Base-by-base conservation (phyloP, 2,888 invertebrate species). In the Lasioglossum figueresi region DNA sequence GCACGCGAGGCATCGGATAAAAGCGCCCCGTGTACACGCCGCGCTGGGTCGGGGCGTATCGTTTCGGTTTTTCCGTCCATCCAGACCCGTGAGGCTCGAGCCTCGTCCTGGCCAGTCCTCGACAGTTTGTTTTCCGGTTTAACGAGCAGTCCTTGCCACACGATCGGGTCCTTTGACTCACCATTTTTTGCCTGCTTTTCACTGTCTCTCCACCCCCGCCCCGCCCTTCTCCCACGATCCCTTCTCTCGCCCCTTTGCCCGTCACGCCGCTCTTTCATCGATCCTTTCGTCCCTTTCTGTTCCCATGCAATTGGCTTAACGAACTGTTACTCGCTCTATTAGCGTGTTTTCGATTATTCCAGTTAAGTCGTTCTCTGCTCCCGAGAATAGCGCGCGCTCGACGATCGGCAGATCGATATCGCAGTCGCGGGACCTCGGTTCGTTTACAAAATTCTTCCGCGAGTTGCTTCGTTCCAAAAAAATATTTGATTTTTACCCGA, bases 71-170 rank as follows among this genome's bases (percentile, higher is more conserved):
- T 80, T 84, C 79, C 77, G 48, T 34, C 37, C 19, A 23, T 34
- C 56, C 43, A 63, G 76, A 37, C 66, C 16, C 4, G 76, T 31
- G 68, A 63, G 40, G 10, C 52, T 48, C 76, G 77, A 76, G 43
- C 43, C 68, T 70, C 59, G 73, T 87, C 85, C 81, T 83, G 68
- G 37, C 66, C 82, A 76, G 77, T 78, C 48, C 71, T 72, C 80
- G 66, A 82, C 68, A 88, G 91, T 90, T 91, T 89, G 91, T 90
- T 89, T 91, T 91, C 84, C 90, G 85, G 82, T 89, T 91, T 90
- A 91, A 91, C 88, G 88, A 90, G 87, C 89, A 88, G 89, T 87
- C 90, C 86, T 87, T 86, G 86, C 91, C 87, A 87, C 86, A 82
- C 90, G 85, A 91, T 90, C 89, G 90, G 72, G 83, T 89, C 88